Conservation (phyloP, 2,888 invertebrate species). For the Drosophila falleni region DNA sequence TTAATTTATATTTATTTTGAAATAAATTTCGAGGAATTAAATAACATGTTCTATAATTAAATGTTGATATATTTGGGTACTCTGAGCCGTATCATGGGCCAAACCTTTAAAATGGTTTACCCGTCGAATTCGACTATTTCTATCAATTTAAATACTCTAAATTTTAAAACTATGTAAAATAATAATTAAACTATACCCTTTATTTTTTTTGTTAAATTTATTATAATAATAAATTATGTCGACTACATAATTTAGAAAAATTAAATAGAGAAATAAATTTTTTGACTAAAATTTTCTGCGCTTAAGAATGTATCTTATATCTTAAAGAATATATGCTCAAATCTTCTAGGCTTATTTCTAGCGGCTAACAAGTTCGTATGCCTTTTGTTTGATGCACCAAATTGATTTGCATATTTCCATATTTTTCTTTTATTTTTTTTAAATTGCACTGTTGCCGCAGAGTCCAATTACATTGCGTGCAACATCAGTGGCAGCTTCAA, state of each 20-base stretch:
- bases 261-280: no score
- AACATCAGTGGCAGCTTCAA: constrained; percentile 46
- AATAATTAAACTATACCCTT: no score
- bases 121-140: no score
- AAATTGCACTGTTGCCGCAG: constrained; percentile 63
- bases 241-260: no score
- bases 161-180: no score
- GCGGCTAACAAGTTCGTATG: constrained; percentile 41
- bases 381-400: constrained; percentile 72
- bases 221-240: no score
- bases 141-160: no score
- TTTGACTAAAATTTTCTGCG: background rate
- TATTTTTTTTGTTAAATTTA: no score
- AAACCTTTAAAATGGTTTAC: no score
- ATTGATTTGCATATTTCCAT: constrained; percentile 80
- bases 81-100: no score
- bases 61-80: background rate
- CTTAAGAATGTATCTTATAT: constrained; percentile 4
- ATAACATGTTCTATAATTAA: background rate
- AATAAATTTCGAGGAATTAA: background rate
- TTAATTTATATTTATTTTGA: constrained; percentile 19
- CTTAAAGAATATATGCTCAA: background rate
- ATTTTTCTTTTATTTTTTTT: constrained; percentile 53
- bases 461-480: constrained; percentile 78
- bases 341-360: constrained; percentile 37